A percentile compares a stretch with the other conserved stretches of the same genome.
Conservation (phyloP, 2,113 vertebrate genomes). For the Argyrosomus japonicus region DNA sequence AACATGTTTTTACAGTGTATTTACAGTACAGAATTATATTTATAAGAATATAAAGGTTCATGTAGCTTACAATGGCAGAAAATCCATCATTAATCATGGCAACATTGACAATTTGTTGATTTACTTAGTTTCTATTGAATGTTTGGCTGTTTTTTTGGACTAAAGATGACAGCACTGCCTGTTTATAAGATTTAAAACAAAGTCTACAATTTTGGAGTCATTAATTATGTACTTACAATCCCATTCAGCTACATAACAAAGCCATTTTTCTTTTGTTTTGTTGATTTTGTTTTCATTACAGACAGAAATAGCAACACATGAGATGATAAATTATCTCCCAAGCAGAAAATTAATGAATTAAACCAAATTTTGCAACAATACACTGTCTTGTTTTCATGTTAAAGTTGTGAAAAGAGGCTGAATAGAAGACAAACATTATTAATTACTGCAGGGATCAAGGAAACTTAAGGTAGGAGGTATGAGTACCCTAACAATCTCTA, state of each 20-base stretch:
- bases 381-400: neutral
- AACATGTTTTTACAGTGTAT: neutral
- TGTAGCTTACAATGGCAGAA: neutral
- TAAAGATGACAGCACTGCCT: neutral
- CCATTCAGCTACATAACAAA: neutral
- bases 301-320: neutral
- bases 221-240: neutral
- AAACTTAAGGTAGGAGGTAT: neutral
- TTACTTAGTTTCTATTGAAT: too few species aligned
- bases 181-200: neutral
- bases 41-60: neutral
- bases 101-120: too few species aligned
- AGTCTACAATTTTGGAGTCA: neutral
- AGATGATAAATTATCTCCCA: neutral
- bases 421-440: neutral
- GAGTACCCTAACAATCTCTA: slow-evolving; percentile 85
- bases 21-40: neutral
- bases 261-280: neutral
- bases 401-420: neutral
- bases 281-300: neutral
- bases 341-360: neutral
- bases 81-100: too few species aligned
- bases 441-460: neutral
- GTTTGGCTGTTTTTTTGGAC: too few species aligned
- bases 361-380: neutral